Evolutionary conservation across 2,888 invertebrate species (phyloP), one percentile per base, ranked within the genome.

Genomic region (Scaptomyza parva): DNA sequence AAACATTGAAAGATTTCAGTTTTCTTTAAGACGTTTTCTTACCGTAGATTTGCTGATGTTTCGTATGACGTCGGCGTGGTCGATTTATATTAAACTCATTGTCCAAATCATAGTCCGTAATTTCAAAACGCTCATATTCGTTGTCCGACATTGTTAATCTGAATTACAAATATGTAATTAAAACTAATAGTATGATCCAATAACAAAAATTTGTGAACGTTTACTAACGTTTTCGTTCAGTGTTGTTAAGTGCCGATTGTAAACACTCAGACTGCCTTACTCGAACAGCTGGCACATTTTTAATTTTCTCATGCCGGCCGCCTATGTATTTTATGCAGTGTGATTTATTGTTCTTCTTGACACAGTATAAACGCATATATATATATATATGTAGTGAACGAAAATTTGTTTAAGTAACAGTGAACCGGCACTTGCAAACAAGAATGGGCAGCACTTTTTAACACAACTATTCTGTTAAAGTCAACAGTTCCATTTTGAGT

Each of bases 11-110:
- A 0, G 8, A 0, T 12, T 30, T 9, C n/a, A 0, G 33, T 18
- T 3, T 7, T 35, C 0, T 17, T 37, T 17, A 17, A 7, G 9
- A 3, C 5, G 2, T 22, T 22, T 2, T 18, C 89, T 92, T 93
- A 97, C 98, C 98, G 91, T 98, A 97, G 91, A 97, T 98, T 91
- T 97, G 97, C 88, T 98, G 97, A 86, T 98, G 95, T 92, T 97
- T 98, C 9, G 96, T 95, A 45, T 95, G 93, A 70, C 94, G 93
- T 87, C 94, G 93, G n/a, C 95, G 93, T 4, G 93, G 93, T 80
- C 96, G 94, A 84, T 95, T 94, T 50, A 96, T 95, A 89, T 97
- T 97, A 89, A 98, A 98, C 92, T 98, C 98, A 92, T 97, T 97
- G 70, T 97, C 96, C 81, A 98, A 92, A 92, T 99, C 99, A 89